phyloP scores from a whole-genome alignment of 2,797 vertebrate species.

The Anolis apletophallus region DNA sequence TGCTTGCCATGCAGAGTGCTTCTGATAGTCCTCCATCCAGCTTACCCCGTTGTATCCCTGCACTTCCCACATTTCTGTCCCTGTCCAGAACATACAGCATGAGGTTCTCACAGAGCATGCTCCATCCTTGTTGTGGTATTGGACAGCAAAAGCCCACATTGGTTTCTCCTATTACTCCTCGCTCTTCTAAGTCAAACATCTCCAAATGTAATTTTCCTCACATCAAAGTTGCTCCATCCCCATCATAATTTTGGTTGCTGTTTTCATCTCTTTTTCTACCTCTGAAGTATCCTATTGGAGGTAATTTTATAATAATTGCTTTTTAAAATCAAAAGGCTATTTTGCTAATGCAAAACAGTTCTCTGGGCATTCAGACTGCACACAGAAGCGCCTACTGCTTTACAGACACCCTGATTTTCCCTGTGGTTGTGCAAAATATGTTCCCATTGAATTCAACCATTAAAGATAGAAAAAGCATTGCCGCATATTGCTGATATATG shows the following conservation, averaged over 20 bases:
- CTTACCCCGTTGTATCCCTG: too few species aligned
- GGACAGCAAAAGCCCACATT: too few species aligned
- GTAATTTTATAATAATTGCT: neutral
- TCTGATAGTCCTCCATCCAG: neutral
- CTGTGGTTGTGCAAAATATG: neutral
- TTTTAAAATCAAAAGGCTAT: constrained; percentile 16
- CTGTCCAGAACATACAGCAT: too few species aligned
- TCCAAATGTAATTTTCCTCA: neutral
- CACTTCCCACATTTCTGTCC: too few species aligned
- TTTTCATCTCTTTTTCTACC: neutral
- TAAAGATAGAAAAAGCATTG: neutral
- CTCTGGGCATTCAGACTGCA: neutral
- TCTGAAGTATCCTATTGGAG: neutral
- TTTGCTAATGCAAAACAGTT: constrained; percentile 16
- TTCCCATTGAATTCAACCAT: neutral
- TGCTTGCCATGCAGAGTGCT: neutral
- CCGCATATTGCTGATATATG: neutral
- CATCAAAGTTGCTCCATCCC: neutral
- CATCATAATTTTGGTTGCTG: neutral
- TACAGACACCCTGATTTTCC: neutral
- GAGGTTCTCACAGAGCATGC: too few species aligned
- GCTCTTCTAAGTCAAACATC: neutral
- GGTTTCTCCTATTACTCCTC: neutral
- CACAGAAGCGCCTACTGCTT: neutral
- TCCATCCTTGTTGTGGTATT: too few species aligned